Percentiles rank a stretch among this genome's conserved stretches.
phyloP scores from a whole-genome alignment of 2,888 invertebrate genomes.

The Coenonympha arcania region DNA sequence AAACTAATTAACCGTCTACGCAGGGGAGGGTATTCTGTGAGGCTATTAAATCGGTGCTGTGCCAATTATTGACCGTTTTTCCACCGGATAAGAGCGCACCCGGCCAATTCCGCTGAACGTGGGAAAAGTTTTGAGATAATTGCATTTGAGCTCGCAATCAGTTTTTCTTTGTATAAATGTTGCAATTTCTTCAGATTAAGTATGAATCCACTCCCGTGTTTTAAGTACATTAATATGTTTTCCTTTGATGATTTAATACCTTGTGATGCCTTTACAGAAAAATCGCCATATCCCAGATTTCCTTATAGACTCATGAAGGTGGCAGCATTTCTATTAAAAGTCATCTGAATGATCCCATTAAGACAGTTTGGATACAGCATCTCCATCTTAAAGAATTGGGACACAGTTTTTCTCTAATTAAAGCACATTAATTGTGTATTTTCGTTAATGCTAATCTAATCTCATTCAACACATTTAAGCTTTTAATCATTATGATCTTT shows the following conservation, averaged over 20 bases:
- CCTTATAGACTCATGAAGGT: too few species aligned
- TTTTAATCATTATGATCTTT: too few species aligned
- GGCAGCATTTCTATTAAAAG: too few species aligned
- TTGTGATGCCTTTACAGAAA: too few species aligned
- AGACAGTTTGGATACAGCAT: too few species aligned
- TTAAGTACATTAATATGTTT: neutral
- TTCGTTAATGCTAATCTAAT: too few species aligned
- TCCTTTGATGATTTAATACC: neutral
- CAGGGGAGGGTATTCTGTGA: conserved; percentile 9
- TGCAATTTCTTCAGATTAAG: conserved; percentile 1
- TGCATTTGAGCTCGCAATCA: conserved; percentile 12
- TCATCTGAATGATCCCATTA: too few species aligned
- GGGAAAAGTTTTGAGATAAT: conserved; percentile 12
- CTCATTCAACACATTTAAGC: too few species aligned
- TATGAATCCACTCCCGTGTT: neutral
- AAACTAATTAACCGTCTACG: conserved; percentile 8
- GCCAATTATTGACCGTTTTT: conserved; percentile 23
- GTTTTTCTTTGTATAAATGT: conserved; percentile 10
- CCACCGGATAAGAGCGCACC: conserved; percentile 14
- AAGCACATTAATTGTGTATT: too few species aligned
- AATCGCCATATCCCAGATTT: too few species aligned
- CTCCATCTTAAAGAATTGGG: too few species aligned
- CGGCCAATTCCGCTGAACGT: conserved; percentile 11
- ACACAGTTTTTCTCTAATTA: too few species aligned
- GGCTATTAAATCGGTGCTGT: conserved; percentile 22